Percentiles rank a stretch among this genome's conserved stretches.
phyloP scores from a whole-genome alignment of 2,888 invertebrate species.

The Gandaritis pyraliata region DNA sequence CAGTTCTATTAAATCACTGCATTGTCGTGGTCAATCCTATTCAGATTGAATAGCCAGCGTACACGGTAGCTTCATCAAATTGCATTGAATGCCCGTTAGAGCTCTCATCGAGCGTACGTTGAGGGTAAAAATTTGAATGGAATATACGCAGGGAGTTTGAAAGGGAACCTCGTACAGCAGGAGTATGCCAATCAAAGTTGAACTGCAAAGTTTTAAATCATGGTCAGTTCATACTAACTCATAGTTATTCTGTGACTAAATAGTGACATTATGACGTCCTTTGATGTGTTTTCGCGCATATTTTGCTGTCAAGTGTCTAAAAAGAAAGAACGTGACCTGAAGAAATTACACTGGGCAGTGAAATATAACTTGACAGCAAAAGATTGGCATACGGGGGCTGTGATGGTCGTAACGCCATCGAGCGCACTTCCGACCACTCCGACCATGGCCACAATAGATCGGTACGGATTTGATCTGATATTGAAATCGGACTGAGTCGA shows the following conservation, averaged over 20 bases:
- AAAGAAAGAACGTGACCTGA: too few species aligned
- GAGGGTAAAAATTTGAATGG: slow-evolving; percentile 84
- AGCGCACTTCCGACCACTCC: slow-evolving; percentile 75
- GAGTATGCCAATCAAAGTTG: too few species aligned
- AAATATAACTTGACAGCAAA: too few species aligned
- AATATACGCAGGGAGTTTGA: slow-evolving; percentile 64
- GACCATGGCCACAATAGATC: slow-evolving; percentile 70
- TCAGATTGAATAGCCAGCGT: slow-evolving; percentile 68
- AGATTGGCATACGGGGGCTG: too few species aligned
- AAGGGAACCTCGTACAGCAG: slow-evolving; percentile 48
- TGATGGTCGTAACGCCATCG: slow-evolving; percentile 61
- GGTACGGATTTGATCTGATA: slow-evolving; percentile 71
- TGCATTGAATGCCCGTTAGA: slow-evolving; percentile 80
- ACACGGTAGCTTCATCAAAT: slow-evolving; percentile 80
- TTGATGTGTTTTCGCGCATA: too few species aligned
- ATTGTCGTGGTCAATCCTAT: slow-evolving; percentile 77
- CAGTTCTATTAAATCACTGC: slow-evolving; percentile 74
- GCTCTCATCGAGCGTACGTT: slow-evolving; percentile 74
- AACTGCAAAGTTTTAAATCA: too few species aligned
- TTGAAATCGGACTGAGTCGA: slow-evolving; percentile 75
- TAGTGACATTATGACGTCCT: too few species aligned
- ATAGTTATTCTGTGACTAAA: too few species aligned
- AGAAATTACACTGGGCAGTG: too few species aligned
- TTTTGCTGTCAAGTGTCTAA: too few species aligned
- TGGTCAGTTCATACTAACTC: too few species aligned